Conservation (phyloP, 2,888 invertebrate species). For the Colletes collaris region DNA sequence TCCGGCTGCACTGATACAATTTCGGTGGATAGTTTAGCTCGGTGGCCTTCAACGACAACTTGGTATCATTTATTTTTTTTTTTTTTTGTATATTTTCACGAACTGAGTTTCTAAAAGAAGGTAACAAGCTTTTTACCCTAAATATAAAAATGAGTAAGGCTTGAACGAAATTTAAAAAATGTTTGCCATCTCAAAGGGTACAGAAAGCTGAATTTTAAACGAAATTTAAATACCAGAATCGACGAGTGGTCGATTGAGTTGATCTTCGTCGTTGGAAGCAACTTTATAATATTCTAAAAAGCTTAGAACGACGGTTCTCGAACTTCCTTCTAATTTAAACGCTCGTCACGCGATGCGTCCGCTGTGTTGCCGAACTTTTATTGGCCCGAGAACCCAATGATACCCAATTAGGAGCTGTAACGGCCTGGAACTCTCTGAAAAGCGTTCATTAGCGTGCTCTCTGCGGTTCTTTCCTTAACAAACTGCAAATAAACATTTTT, state of each 20-base stretch:
- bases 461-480: background rate
- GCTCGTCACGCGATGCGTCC: background rate
- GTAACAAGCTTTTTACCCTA: too few relatives aligned
- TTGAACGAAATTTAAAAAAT: too few relatives aligned
- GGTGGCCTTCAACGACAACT: too few relatives aligned
- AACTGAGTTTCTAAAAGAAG: too few relatives aligned
- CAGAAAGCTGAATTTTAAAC: too few relatives aligned
- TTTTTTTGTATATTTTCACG: too few relatives aligned
- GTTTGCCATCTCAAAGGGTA: too few relatives aligned
- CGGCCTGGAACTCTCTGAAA: constrained; percentile 27
- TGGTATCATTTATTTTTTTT: background rate
- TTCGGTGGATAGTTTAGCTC: background rate
- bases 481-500: constrained; percentile 5
- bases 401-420: constrained; percentile 39
- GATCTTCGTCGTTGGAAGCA: background rate
- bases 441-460: constrained; percentile 36
- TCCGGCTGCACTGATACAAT: too few relatives aligned
- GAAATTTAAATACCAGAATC: too few relatives aligned
- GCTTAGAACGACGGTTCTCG: background rate
- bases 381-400: constrained; percentile 26
- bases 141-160: too few relatives aligned
- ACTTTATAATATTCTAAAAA: too few relatives aligned
- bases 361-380: constrained; percentile 27
- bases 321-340: background rate
- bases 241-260: too few relatives aligned